These are phyloP conservation scores for Petromus typicus DNA, from an alignment of 2,113 vertebrate species.

Conservation along the genomic window DNA sequence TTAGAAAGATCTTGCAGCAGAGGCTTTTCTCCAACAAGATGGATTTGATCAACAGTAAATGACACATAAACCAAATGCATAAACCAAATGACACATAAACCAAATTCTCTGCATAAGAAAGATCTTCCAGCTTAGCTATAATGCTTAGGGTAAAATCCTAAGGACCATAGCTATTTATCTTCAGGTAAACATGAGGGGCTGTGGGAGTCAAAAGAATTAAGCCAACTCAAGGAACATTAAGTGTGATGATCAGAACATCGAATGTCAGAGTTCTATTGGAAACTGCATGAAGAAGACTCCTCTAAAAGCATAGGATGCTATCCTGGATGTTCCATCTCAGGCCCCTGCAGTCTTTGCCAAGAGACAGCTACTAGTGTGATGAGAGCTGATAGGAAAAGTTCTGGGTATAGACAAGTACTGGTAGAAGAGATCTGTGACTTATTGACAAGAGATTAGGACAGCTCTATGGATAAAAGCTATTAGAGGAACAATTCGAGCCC, in stretches of 20 bases:
- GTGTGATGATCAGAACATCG: not conserved
- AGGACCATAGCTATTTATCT: not conserved
- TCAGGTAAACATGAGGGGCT: not conserved
- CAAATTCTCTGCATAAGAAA: not conserved
- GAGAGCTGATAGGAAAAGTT: not conserved
- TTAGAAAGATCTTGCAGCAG: not conserved
- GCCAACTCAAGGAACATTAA: not conserved
- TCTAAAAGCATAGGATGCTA: not conserved
- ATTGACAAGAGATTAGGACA: not conserved
- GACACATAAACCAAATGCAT: not conserved
- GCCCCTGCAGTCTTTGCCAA: not conserved
- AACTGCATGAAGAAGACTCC: not conserved
- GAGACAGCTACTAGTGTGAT: not conserved
- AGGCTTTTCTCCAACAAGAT: not conserved
- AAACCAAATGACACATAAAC: not conserved
- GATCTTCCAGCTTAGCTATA: not conserved
- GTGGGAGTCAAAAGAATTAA: not conserved
- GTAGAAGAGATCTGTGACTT: not conserved
- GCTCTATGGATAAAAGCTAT: not conserved
- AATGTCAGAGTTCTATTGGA: not conserved
- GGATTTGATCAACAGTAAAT: slow-evolving; percentile 2
- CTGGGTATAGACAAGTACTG: not conserved
- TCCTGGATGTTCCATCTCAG: not conserved
- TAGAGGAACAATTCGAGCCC: not conserved
- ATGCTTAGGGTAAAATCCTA: not conserved